Evolutionary conservation across 2,797 vertebrate genomes (phyloP).

Genomic region (Phrynocephalus forsythii): DNA sequence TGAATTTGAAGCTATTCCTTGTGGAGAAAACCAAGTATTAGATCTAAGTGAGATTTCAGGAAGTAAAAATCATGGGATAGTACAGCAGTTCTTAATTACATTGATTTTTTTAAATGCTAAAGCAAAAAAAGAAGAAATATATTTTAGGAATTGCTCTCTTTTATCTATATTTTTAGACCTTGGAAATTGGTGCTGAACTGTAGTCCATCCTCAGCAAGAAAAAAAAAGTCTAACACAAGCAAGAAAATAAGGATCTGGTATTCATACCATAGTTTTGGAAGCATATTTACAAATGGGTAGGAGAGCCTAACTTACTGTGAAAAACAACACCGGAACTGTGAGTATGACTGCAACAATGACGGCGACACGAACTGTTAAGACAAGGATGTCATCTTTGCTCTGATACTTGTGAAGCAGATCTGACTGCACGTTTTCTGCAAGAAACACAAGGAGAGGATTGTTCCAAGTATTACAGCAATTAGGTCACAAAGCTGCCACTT

Average conservation of each 20-base stretch:
- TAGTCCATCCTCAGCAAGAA: background rate
- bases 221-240: too few species aligned
- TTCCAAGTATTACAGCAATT: conserved; percentile 24
- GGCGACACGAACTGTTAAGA: conserved; percentile 81
- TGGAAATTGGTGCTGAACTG: background rate
- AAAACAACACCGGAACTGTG: conserved; percentile 82
- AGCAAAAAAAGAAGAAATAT: background rate
- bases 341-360: conserved; percentile 82
- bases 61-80: background rate
- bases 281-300: background rate
- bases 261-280: background rate
- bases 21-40: background rate
- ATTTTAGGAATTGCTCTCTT: background rate
- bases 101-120: background rate
- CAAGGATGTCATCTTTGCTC: conserved; percentile 75
- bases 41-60: background rate
- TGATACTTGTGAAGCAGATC: conserved; percentile 82
- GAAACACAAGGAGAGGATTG: conserved; percentile 52
- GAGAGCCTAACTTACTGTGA: conserved; percentile 79
- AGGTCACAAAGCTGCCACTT: conserved; percentile 52
- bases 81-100: background rate
- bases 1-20: background rate
- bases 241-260: background rate
- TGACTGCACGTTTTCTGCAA: conserved; percentile 76
- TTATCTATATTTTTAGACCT: background rate